Percentiles rank a stretch among this genome's conserved stretches.
phyloP scores from a whole-genome alignment of 1,140 invertebrate genomes.

The Leptopilina clavipes region DNA sequence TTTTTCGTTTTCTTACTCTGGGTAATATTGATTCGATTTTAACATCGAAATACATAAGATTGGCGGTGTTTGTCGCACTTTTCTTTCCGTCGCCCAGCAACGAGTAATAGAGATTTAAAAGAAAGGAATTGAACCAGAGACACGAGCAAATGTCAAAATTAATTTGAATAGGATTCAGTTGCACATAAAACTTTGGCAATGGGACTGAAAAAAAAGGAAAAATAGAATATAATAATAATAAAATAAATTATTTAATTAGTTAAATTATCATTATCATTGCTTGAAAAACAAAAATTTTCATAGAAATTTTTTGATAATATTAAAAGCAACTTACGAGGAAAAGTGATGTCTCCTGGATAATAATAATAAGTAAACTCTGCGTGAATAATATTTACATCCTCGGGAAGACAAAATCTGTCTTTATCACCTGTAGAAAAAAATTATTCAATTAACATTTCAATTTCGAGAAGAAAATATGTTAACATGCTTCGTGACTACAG shows the following conservation, averaged over 20 bases:
- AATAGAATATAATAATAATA: constrained; percentile 40
- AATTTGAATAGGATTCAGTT: constrained; percentile 91
- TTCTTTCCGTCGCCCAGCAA: constrained; percentile 75
- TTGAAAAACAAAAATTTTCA: no score
- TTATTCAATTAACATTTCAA: constrained; percentile 38
- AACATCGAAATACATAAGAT: constrained; percentile 87
- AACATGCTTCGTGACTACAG: constrained; percentile 1
- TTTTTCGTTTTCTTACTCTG: constrained; percentile 77
- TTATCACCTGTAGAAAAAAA: constrained; percentile 82
- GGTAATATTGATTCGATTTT: constrained; percentile 93
- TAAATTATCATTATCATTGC: constrained; percentile 16
- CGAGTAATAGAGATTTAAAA: constrained; percentile 88
- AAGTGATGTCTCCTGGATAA: constrained; percentile 94
- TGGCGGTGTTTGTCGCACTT: constrained; percentile 61
- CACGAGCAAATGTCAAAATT: constrained; percentile 89
- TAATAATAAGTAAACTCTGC: constrained; percentile 98
- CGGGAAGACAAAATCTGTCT: constrained; percentile 87
- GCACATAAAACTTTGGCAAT: constrained; percentile 92
- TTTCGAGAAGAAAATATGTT: constrained; percentile 33
- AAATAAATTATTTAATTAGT: constrained; percentile 34
- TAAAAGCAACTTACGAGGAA: constrained; percentile 85
- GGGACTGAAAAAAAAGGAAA: constrained; percentile 81
- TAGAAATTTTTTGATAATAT: no score
- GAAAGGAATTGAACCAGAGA: constrained; percentile 96
- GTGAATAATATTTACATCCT: constrained; percentile 92